Evolutionary conservation across 2,113 vertebrate species (phyloP).

Genomic region (Eolophus roseicapilla): DNA sequence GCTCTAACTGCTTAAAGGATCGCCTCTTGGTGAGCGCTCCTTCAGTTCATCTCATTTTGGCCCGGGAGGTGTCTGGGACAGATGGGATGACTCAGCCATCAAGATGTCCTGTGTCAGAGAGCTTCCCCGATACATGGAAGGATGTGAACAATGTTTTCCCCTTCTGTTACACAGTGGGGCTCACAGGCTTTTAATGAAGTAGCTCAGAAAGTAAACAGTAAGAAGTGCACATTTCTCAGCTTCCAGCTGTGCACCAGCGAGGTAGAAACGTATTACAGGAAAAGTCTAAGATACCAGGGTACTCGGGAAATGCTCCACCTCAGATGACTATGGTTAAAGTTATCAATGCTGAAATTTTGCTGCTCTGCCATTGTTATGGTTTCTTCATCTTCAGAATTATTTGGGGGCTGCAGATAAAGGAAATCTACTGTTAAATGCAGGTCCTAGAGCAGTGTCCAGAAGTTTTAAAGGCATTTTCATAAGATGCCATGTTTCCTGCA

Average conservation of each 20-base stretch:
- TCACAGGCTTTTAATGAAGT: conserved; percentile 29
- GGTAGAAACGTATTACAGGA: conserved; percentile 6
- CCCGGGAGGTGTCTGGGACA: conserved; percentile 36
- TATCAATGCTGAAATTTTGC: neutral
- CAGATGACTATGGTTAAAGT: neutral
- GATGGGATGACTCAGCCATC: conserved; percentile 58
- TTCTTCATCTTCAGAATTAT: neutral
- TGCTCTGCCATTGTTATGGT: neutral
- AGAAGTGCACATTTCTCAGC: conserved; percentile 17
- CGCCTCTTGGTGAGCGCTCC: neutral
- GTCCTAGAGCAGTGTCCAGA: neutral
- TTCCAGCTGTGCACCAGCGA: neutral
- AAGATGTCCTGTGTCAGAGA: conserved; percentile 39
- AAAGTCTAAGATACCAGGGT: neutral
- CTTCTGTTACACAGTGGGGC: conserved; percentile 47
- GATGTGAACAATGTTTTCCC: conserved; percentile 42
- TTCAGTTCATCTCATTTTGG: neutral
- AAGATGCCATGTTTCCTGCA: neutral
- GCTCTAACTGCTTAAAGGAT: neutral
- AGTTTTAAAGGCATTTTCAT: neutral
- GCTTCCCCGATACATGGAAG: neutral
- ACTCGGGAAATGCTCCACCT: neutral
- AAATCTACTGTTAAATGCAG: neutral
- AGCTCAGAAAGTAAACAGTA: conserved; percentile 35
- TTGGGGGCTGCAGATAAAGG: neutral